Evolutionary conservation across 2,113 vertebrate species (phyloP), one percentile per base, ranked within the genome.

Genomic region (Meles meles): DNA sequence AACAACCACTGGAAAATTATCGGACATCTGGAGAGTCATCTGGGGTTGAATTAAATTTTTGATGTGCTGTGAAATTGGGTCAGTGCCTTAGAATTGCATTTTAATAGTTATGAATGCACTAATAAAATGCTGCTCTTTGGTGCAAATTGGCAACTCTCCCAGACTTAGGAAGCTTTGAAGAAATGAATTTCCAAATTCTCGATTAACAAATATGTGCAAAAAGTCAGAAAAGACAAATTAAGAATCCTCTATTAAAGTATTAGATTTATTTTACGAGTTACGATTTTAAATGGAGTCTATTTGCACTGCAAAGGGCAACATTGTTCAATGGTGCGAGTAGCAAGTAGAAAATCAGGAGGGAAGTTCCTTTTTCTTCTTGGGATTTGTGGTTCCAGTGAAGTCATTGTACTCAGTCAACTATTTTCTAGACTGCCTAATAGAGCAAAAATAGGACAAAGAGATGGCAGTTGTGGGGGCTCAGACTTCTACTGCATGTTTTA

Each of bases 61-160:
- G 85, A 98, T 98, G 95, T 98, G 79, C 95, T 96, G 88, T 98
- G 96, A 97, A 98, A 98, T 59, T 98, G 93, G 98, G 98, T 98
- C 97, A 98, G 85, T 21, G 11, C 90, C 95, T 96, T 96, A 95
- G 88, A 98, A 97, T 98, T 97, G 84, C 29, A 86, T 98, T 98
- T 98, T 96, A 97, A 96, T 84, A 91, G 96, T 94, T 97, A 90
- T 18, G 79, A 93, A 88, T 90, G 25, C 63, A 63, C 6, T 94
- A 88, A 94, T 96, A 92, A 97, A 97, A 90, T 96, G 49, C 25
- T 83, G 8, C 92, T 85, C 57, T 94, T 98, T 61, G 81, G 44
- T 80, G 59, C 57, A 94, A 98, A 98, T 94, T 95, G 80, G 94
- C 80, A 85, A 0, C 0, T 65, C 74, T 95, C 92, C 95, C 94